Conservation (phyloP, 1,140 invertebrate genomes). For the Drosophila sproati region DNA sequence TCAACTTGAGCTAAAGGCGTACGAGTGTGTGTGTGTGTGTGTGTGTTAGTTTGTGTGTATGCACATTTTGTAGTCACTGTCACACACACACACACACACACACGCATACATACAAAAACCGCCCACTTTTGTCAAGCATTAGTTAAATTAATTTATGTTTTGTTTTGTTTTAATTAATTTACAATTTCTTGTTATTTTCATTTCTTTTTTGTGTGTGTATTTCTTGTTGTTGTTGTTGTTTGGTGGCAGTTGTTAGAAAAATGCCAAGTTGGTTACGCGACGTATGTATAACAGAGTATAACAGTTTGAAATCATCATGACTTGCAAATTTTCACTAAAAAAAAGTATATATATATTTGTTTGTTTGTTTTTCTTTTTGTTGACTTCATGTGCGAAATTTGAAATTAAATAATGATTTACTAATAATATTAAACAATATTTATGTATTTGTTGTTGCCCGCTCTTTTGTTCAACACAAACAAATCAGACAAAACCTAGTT, state of each 20-base stretch:
- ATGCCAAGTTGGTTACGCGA: constrained; percentile 45
- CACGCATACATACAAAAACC: constrained; percentile 3
- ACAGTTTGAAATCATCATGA: constrained; percentile 35
- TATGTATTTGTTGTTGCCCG: constrained; percentile 12
- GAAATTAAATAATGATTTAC: constrained; percentile 68
- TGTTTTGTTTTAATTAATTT: constrained; percentile 37
- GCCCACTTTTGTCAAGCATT: constrained; percentile 13
- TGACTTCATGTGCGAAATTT: constrained; percentile 47
- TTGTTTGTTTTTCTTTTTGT: constrained; percentile 15
- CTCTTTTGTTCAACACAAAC: constrained; percentile 37
- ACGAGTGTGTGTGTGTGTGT: constrained; percentile 24
- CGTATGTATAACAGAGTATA: constrained; percentile 49
- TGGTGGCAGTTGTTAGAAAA: constrained; percentile 54
- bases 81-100: constrained; percentile 10
- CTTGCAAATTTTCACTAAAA: constrained; percentile 39
- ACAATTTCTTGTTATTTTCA: constrained; percentile 35
- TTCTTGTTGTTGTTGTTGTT: constrained; percentile 1
- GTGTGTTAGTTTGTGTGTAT: constrained; percentile 13
- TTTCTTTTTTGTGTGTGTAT: neutral
- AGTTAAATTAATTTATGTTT: neutral
- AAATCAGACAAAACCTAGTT: constrained; percentile 39
- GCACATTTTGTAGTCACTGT: neutral
- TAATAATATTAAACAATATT: constrained; percentile 62
- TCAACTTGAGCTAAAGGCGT: constrained; percentile 15
- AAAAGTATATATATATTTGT: constrained; percentile 3